A percentile compares a stretch with the other conserved stretches of the same genome.
Evolutionary conservation across 2,113 vertebrate genomes (phyloP).

Genomic region (Burhinus bistriatus): DNA sequence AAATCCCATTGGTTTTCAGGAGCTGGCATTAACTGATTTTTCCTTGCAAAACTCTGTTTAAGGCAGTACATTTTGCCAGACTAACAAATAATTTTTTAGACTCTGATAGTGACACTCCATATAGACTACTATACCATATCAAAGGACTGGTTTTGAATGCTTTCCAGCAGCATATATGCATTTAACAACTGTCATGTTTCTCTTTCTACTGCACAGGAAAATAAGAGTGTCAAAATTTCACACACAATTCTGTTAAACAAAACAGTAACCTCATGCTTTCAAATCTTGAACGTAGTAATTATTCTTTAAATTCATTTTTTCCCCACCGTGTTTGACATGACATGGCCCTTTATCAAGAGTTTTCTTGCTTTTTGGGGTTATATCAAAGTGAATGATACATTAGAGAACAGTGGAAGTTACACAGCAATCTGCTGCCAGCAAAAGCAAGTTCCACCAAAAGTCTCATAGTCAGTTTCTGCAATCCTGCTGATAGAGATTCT

Average conservation of each 20-base stretch:
- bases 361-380: not conserved
- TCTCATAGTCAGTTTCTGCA: not conserved
- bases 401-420: too few species aligned
- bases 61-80: not conserved
- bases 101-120: not conserved
- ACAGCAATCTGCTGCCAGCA: not conserved
- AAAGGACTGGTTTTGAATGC: not conserved
- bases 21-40: not conserved
- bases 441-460: not conserved
- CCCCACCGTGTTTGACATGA: accelerated
- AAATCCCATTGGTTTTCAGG: not conserved
- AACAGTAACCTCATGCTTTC: not conserved
- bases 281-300: not conserved
- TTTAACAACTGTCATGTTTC: not conserved
- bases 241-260: not conserved
- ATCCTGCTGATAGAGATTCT: not conserved
- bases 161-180: not conserved
- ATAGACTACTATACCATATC: not conserved
- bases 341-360: not conserved
- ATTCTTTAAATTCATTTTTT: not conserved
- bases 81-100: not conserved
- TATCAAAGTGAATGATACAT: too few species aligned
- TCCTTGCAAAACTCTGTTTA: not conserved
- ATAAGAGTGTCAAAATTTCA: not conserved
- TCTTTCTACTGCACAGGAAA: not conserved